Evolutionary conservation across 2,888 invertebrate genomes (phyloP).

Genomic region (Rhopalosiphum nymphaeae): DNA sequence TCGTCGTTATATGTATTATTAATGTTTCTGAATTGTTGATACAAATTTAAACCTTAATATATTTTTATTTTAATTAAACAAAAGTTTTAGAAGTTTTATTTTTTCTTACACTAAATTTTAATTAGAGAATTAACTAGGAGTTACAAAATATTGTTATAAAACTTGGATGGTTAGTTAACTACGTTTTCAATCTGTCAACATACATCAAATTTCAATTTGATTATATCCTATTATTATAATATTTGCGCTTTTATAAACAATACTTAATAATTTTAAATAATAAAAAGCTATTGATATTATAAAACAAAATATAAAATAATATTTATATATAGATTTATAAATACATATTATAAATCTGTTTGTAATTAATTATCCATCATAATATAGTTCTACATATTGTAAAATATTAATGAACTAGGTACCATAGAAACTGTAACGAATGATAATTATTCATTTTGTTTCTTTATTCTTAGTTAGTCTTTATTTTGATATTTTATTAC

Average conservation of each 20-base stretch:
- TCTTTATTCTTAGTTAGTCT: neutral
- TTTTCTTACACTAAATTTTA: neutral
- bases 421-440: neutral
- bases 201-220: neutral
- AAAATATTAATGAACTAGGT: neutral
- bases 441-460: neutral
- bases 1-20: neutral
- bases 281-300: neutral
- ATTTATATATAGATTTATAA: neutral
- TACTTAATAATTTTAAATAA: neutral
- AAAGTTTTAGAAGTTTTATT: neutral
- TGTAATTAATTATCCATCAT: neutral
- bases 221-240: neutral
- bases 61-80: neutral
- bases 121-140: neutral
- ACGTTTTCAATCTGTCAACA: neutral
- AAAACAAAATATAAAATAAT: neutral
- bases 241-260: neutral
- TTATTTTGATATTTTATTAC: neutral
- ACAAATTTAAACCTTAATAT: neutral
- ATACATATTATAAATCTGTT: neutral
- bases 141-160: conserved; percentile 21
- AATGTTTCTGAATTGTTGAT: neutral
- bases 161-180: conserved; percentile 5
- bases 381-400: neutral